phyloP scores from a whole-genome alignment of 2,888 invertebrate species.

The Acanthosepion pharaonis region DNA sequence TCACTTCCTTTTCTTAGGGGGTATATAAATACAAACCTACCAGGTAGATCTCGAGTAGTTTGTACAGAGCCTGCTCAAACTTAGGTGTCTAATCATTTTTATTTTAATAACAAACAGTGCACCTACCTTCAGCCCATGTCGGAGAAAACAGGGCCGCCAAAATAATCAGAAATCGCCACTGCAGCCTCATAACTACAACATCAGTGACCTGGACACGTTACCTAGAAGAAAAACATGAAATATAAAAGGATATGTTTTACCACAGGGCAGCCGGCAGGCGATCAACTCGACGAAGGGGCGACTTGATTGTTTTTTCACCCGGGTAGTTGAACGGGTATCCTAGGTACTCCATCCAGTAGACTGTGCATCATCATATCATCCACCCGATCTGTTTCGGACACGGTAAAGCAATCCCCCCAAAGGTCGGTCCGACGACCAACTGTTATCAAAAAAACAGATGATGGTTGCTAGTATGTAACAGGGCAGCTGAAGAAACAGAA shows the following conservation, averaged over 20 bases:
- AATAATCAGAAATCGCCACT: slow-evolving; percentile 45
- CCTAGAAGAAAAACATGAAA: slow-evolving; percentile 46
- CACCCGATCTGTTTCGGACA: slow-evolving; percentile 41
- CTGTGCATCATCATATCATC: slow-evolving; percentile 42
- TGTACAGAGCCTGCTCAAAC: slow-evolving; percentile 25
- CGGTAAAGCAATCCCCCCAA: slow-evolving; percentile 44
- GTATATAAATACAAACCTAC: neutral
- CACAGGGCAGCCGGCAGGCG: slow-evolving; percentile 43
- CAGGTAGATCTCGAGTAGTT: slow-evolving; percentile 3
- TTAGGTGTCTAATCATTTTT: neutral
- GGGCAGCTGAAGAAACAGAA: neutral
- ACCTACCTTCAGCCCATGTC: slow-evolving; percentile 47
- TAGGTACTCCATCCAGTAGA: slow-evolving; percentile 41
- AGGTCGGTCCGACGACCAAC: slow-evolving; percentile 24
- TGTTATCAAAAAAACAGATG: neutral
- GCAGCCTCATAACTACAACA: slow-evolving; percentile 45
- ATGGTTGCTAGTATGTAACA: slow-evolving; percentile 4
- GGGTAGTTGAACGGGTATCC: slow-evolving; percentile 45
- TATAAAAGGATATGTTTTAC: slow-evolving; percentile 46
- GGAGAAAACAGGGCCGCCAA: slow-evolving; percentile 44
- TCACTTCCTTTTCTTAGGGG: neutral
- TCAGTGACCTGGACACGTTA: slow-evolving; percentile 46
- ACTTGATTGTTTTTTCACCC: slow-evolving; percentile 44
- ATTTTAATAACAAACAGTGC: neutral
- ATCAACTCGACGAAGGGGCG: slow-evolving; percentile 41